A percentile compares a stretch with the other conserved stretches of the same genome.
Evolutionary conservation across 2,113 vertebrate species (phyloP).

Genomic region (Xenotilapia flavipinnis): DNA sequence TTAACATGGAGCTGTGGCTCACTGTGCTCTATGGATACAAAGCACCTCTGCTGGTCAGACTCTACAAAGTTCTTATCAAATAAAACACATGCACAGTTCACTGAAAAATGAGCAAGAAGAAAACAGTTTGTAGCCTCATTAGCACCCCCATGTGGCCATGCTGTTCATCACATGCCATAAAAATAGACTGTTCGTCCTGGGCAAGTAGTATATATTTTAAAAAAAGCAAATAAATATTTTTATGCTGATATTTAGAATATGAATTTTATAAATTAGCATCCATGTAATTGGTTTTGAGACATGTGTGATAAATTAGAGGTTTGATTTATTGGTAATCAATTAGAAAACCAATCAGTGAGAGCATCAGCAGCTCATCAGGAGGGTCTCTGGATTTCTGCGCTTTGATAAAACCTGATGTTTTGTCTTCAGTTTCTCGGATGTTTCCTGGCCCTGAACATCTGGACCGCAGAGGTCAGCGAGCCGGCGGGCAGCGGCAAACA

Average conservation of each 20-base stretch:
- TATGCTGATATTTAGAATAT: too few species aligned
- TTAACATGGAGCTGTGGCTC: slow-evolving; percentile 85
- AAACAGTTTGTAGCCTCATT: too few species aligned
- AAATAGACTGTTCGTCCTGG: too few species aligned
- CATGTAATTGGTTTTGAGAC: too few species aligned
- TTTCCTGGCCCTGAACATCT: slow-evolving; percentile 83
- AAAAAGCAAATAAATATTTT: too few species aligned
- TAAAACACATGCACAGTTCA: not conserved
- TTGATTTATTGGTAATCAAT: too few species aligned
- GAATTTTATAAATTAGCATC: too few species aligned
- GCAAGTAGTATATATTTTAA: too few species aligned
- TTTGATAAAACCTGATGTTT: not conserved
- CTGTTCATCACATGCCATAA: too few species aligned
- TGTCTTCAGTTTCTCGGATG: slow-evolving; percentile 80
- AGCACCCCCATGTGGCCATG: too few species aligned
- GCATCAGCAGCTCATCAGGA: not conserved
- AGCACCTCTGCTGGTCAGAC: slow-evolving; percentile 82
- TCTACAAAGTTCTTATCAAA: not conserved
- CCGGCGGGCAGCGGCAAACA: slow-evolving; percentile 66
- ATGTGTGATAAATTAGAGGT: too few species aligned
- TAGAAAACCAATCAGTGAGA: not conserved
- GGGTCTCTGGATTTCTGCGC: not conserved
- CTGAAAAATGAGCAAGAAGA: too few species aligned
- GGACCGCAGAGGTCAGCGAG: slow-evolving; percentile 70
- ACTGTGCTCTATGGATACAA: slow-evolving; percentile 84